A percentile compares a stretch with the other conserved stretches of the same genome.
Conservation (phyloP, 2,888 invertebrate species). For the Tipula vernalis region DNA sequence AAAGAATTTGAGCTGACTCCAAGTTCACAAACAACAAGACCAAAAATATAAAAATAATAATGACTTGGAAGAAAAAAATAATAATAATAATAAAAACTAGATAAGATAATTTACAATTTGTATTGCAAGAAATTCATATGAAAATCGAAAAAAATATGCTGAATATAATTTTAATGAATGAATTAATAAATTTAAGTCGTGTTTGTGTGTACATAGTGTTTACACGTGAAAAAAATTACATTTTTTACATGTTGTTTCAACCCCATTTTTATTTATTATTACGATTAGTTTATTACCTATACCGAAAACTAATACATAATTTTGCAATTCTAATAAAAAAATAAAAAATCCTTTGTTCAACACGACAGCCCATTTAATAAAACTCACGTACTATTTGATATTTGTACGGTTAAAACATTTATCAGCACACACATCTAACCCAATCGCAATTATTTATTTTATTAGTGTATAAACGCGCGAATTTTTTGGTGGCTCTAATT, state of each 20-base stretch:
- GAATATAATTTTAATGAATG: neutral
- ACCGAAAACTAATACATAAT: neutral
- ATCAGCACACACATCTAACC: neutral
- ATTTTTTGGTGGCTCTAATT: neutral
- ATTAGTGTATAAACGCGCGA: neutral
- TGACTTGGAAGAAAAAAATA: neutral
- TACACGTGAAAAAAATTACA: neutral
- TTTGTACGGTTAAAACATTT: neutral
- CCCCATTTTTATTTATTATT: neutral
- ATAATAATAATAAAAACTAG: neutral
- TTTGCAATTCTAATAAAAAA: neutral
- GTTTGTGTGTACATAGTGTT: neutral
- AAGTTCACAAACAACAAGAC: neutral
- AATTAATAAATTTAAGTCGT: neutral
- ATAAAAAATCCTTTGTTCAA: neutral
- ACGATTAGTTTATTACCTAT: neutral
- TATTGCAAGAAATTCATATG: neutral
- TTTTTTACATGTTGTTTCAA: neutral
- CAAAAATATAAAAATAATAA: neutral
- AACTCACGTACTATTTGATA: neutral
- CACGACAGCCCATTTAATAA: neutral
- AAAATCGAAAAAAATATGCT: neutral
- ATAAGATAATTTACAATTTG: neutral
- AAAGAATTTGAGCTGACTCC: neutral
- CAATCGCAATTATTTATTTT: neutral